phyloP scores from a whole-genome alignment of 2,888 invertebrate genomes.

The Cheilosia grossa region DNA sequence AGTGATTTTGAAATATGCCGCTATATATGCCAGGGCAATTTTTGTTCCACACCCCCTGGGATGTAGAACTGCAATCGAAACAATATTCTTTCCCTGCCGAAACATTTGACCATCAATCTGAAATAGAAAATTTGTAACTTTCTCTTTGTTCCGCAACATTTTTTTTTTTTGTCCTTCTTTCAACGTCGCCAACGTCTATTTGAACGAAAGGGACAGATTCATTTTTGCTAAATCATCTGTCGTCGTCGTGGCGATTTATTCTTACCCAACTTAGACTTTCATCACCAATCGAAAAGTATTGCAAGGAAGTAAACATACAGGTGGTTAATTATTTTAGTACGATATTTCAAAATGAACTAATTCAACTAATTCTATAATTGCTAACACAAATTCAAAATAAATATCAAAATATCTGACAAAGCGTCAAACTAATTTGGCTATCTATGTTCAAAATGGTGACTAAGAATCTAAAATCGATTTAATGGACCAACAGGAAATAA shows the following conservation, averaged over 20 bases:
- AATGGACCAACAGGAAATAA: too few relatives aligned
- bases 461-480: too few relatives aligned
- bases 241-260: slow-evolving; percentile 33
- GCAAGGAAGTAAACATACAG: slow-evolving; percentile 8
- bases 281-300: slow-evolving; percentile 15
- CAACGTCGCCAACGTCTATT: background rate
- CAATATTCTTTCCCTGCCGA: slow-evolving; percentile 29
- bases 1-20: slow-evolving; percentile 37
- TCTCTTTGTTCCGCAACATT: background rate
- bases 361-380: too few relatives aligned
- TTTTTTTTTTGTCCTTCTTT: background rate
- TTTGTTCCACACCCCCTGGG: slow-evolving; percentile 32
- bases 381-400: too few relatives aligned
- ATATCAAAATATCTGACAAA: too few relatives aligned
- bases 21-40: slow-evolving; percentile 29
- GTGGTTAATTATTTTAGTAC: too few relatives aligned
- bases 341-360: too few relatives aligned
- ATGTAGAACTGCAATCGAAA: slow-evolving; percentile 28
- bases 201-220: slow-evolving; percentile 14
- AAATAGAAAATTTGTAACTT: slow-evolving; percentile 29
- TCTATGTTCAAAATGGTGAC: too few relatives aligned
- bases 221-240: slow-evolving; percentile 18
- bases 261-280: slow-evolving; percentile 11
- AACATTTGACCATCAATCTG: slow-evolving; percentile 60
- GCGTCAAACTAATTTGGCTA: too few relatives aligned